Percentiles rank a stretch among this genome's conserved stretches.
These are phyloP conservation scores for Stegophylla sp. DNA, from an alignment of 2,888 invertebrate species.

Conservation along the genomic window DNA sequence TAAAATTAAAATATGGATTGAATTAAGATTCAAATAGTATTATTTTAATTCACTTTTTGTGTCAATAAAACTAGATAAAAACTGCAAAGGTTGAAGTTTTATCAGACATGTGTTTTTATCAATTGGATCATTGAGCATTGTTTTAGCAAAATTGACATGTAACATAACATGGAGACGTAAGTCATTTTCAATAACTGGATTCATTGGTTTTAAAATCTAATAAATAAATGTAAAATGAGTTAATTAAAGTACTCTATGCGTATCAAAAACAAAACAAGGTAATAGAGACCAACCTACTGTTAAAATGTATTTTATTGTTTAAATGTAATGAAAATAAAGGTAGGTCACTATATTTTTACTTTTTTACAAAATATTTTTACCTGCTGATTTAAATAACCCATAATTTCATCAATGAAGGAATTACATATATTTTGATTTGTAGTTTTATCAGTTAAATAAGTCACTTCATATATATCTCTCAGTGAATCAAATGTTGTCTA, in stretches of 20 bases:
- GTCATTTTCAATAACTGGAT: constrained; percentile 49
- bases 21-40: background rate
- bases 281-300: too few species aligned
- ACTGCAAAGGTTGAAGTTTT: constrained; percentile 47
- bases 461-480: constrained; percentile 39
- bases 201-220: constrained; percentile 51
- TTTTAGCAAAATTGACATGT: constrained; percentile 21
- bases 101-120: constrained; percentile 20
- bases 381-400: constrained; percentile 21
- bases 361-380: constrained; percentile 14
- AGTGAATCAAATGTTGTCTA: constrained; percentile 39
- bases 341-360: too few species aligned
- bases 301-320: too few species aligned
- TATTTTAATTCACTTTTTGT: constrained; percentile 33
- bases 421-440: constrained; percentile 42
- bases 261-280: background rate
- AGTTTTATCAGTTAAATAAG: constrained; percentile 34
- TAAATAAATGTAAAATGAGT: background rate
- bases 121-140: constrained; percentile 12
- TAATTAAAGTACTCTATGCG: background rate
- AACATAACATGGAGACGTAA: constrained; percentile 49
- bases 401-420: constrained; percentile 37
- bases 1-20: background rate
- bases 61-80: constrained; percentile 17
- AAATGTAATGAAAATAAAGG: too few species aligned